Base-by-base conservation (phyloP, 2,113 vertebrate genomes). In the Coptodon bakossiorum region DNA sequence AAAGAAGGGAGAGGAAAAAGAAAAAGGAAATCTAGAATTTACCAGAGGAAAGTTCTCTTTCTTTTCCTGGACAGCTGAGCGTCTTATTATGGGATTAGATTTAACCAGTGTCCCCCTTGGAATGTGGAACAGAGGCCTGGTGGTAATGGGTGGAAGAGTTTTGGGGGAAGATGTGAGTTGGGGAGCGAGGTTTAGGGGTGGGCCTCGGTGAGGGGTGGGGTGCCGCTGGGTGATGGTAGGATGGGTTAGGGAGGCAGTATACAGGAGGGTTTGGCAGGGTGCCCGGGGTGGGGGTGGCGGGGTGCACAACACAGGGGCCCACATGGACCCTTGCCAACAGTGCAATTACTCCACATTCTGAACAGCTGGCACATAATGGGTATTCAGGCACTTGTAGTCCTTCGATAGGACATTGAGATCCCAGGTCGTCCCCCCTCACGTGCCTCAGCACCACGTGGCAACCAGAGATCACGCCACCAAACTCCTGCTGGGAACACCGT, bases 21-120 rank as follows among this genome's bases (percentile, higher is more conserved):
- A 87, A 94, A 92, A 93, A 92, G 94, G 94, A 91, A 94, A 92
- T 95, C 85, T 93, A 92, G 89, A 95, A 94, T 96, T 95, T 92
- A 96, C 93, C 94, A 94, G 95, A 93, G 93, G 92, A 96, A 96
- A 95, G 95, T 93, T 95, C 68, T 96, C 94, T 95, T 95, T 97
- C 94, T 96, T 96, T 96, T 93, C 89, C 88, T 91, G 93, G 96
- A 96, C 96, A 97, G 97, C 96, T 97, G 96, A 97, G 96, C 94
- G 93, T 96, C 95, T 96, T 96, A 96, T 96, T 96, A 96, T 96
- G 92, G 96, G 96, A 96, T 97, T 97, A 96, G 93, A 96, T 95
- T 95, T 94, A 96, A 97, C 96, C 96, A 96, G 94, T 94, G 85
- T 86, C 93, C 94, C 93, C 88, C 87, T 45, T 91, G 94, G 96